Base-by-base conservation (phyloP, 2,888 invertebrate genomes). In the Helleia helle region DNA sequence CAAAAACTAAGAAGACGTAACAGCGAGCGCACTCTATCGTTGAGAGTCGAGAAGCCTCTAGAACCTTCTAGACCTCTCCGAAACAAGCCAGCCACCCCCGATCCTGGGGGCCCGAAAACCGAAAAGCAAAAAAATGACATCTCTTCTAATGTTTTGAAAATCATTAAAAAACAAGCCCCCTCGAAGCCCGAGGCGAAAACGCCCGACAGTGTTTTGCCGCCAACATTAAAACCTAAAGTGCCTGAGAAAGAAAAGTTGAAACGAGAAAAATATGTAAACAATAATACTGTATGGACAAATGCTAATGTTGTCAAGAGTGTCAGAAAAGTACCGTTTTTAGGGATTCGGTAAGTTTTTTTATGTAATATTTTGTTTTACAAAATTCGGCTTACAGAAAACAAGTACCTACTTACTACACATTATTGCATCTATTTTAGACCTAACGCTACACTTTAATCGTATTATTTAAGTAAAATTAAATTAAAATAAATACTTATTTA, bases 221-320 rank as follows among this genome's bases (percentile, higher is more conserved):
- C 80, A 48, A 62, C 75, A 52, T 61, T 81, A 42, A 77, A 65
- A 53, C 71, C 72, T 7, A 71, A 66, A 50, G 47, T 57, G 18
- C 43, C 55, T 13, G 77, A 72, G 22, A 68, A 61, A 50, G 59
- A 62, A 38, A 63, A 60, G 30, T 56, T 71, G 27, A 76, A 72
- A 60, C 46, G 69, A 17, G 69, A 70, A 17, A 80, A 80, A 51
- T 75, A 71, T 57, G 70, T 83, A n/a, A 84, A 84, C 46, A 84
- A 83, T 52, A 83, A 83, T 52, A 71, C 72, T 49, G 69, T 77
- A 41, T 83, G 81, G 81, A 65, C 74, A 2, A 70, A 68, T 47
- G 67, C 70, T 13, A 71, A 69, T 54, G 68, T 71, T 40, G 54
- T 55, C 29, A 71, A 57, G 49, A 56, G 49, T 42, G 54, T 62